Base-by-base conservation (phyloP, 1,140 invertebrate species). In the Drosophila sulfurigaster region DNA sequence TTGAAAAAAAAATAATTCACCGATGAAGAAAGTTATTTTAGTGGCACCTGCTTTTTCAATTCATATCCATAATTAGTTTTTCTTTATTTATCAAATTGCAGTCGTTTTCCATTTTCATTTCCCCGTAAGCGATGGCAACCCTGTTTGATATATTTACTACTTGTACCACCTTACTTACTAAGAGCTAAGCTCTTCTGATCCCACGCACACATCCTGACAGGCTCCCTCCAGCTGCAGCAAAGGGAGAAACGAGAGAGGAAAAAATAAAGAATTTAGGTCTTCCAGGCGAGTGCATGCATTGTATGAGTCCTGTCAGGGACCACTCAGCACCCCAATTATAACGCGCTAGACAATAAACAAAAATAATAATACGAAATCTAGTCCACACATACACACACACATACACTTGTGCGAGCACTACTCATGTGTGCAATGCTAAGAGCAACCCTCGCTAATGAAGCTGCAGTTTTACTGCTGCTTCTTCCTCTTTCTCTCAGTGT, bases 271-370 rank as follows among this genome's bases (percentile, higher is more conserved):
- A 78, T 65, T 59, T 76, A 76, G 77, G 77, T 79, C 77, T 79
- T 79, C 77, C 77, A 63, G 63, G 51, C 74, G 77, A 77, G 10
- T 77, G 77, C 43, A 73, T 77, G 41, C 74, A 64, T 79, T 79
- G 77, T 79, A 10, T 25, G 69, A 57, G 43, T 65, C 72, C 72
- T 70, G 46, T 32, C 65, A 52, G 52, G 54, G 16, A 68, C 25
- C 71, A 65, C 69, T 78, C 35, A 60, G 66, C 76, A 79, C 73
- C 76, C 76, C 76, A 88, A 88, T 88, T 89, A 89, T 83, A 81
- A 89, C 83, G 70, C 83, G 85, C 80, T 83, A 88, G 89, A 89
- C 83, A 88, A 88, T 89, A 88, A 88, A 89, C 80, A 82, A 88
- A 88, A 25, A 88, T 89, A 88, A 80, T 88, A 83, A 88, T 88